phyloP scores from a whole-genome alignment of 2,797 vertebrate species.

The Characodon lateralis region DNA sequence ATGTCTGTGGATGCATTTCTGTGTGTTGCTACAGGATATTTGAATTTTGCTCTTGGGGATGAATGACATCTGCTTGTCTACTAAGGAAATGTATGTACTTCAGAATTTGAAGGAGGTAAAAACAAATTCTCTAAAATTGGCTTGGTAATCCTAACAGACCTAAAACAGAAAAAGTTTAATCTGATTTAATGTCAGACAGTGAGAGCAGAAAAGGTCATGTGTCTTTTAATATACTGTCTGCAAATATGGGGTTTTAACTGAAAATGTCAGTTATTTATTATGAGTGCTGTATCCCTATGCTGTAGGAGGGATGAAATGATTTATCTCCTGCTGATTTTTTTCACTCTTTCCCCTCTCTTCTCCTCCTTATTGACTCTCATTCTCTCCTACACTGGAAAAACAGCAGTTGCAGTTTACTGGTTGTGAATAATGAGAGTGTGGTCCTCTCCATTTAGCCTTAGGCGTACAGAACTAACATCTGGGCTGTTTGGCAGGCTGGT shows the following conservation, averaged over 20 bases:
- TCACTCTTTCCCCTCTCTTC: slow-evolving; percentile 10
- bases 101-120: no score
- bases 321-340: slow-evolving; percentile 1
- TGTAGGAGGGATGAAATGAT: background rate
- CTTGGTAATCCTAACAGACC: no score
- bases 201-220: background rate
- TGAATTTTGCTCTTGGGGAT: no score
- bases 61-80: no score
- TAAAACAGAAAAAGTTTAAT: no score
- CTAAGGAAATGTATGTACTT: no score
- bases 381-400: slow-evolving; percentile 20
- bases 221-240: no score
- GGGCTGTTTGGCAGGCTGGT: slow-evolving; percentile 96
- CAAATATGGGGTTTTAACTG: no score
- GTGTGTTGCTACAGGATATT: no score
- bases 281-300: background rate
- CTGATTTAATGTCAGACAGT: no score
- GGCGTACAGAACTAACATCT: slow-evolving; percentile 99
- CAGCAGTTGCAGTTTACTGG: slow-evolving; percentile 86
- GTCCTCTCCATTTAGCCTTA: slow-evolving; percentile 95
- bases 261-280: background rate
- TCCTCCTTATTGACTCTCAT: slow-evolving; percentile 16
- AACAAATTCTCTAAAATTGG: no score
- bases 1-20: no score
- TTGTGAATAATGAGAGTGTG: slow-evolving; percentile 96